These are phyloP conservation scores for Peromyscus aztecus DNA, from an alignment of 2,797 vertebrate genomes.

Conservation along the genomic window DNA sequence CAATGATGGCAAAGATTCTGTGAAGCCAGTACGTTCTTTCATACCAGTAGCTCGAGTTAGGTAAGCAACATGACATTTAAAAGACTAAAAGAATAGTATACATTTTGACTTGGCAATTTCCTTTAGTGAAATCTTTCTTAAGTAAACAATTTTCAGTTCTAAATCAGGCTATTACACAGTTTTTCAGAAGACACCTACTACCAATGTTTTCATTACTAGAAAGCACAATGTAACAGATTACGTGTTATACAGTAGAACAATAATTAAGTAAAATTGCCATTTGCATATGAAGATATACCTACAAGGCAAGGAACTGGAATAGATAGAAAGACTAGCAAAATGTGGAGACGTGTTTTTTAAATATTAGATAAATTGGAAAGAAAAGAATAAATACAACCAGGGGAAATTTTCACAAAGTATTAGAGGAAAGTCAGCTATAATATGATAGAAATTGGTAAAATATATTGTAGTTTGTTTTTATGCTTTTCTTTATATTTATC, in stretches of 20 bases:
- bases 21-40: not conserved
- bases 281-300: not conserved
- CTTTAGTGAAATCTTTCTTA: constrained; percentile 14
- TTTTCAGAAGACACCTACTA: not conserved
- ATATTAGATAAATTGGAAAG: not conserved
- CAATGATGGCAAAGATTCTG: not conserved
- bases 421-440: not conserved
- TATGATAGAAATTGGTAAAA: not conserved
- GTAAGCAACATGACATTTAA: not conserved
- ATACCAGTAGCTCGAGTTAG: not conserved
- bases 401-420: constrained; percentile 14
- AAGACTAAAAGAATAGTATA: constrained; percentile 30
- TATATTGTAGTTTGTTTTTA: not conserved
- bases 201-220: constrained; percentile 3
- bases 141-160: constrained; percentile 29
- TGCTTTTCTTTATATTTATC: not conserved
- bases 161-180: not conserved
- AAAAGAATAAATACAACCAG: constrained; percentile 10
- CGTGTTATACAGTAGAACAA: not conserved
- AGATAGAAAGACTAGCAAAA: not conserved
- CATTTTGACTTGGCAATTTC: constrained; percentile 16
- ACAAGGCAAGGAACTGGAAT: not conserved
- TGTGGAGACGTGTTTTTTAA: not conserved
- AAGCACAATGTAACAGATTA: not conserved
- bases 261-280: not conserved